Base-by-base conservation (phyloP, 2,888 invertebrate species). In the Troides helena region DNA sequence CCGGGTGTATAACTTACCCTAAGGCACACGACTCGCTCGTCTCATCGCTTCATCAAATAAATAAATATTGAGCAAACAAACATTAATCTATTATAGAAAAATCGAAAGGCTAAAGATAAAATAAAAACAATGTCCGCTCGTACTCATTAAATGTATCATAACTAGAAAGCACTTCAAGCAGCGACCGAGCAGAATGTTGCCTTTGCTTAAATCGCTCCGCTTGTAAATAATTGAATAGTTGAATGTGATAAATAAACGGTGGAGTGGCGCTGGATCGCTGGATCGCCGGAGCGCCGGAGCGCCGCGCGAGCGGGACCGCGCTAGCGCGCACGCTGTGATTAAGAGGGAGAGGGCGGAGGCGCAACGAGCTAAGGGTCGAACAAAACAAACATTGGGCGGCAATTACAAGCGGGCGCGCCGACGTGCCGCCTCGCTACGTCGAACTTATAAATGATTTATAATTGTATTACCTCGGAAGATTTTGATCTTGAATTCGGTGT, bases 361-460 rank as follows among this genome's bases (percentile, higher is more conserved):
- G 73, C 70, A 78, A 80, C 80, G 80, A 82, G 80, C 83, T 80
- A 83, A 82, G 80, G 82, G 83, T 80, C 82, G 83, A 83, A 84
- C 81, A 86, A 88, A 88, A 88, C 85, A 87, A 88, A 87, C 85
- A 87, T 78, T 83, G 85, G 84, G 85, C 85, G 85, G 85, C 85
- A 86, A 87, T 87, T 85, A 87, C 87, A 85, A 81, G 84, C 85
- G 85, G 86, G 84, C 77, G 87, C 83, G 83, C 83, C 82, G 77
- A 74, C 73, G 80, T 76, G 79, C 84, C 73, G 83, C 50, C 74
- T 79, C 65, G 74, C 75, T 80, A 72, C 74, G 80, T 71, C 83
- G 85, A 85, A 83, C 79, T 39, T 39, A 61, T 62, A 68, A n/a
- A 46, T 12, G 46, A 46, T 46, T 46, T 46, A 46, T 30, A 30